Evolutionary conservation across 2,113 vertebrate species (phyloP).

Genomic region (Malurus cyaneus): DNA sequence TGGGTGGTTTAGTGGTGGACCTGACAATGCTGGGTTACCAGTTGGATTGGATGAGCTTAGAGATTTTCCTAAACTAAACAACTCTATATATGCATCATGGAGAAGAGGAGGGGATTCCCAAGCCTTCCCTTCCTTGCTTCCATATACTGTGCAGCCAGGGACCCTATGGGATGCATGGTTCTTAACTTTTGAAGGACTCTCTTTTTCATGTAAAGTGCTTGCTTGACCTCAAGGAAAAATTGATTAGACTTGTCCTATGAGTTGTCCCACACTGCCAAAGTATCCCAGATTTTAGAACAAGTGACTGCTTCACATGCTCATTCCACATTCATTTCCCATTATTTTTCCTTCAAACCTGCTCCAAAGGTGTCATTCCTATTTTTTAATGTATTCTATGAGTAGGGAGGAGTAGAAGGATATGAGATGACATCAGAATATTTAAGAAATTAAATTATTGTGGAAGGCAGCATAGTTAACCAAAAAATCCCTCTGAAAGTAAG

Average conservation of each 20-base stretch:
- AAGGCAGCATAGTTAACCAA: background rate
- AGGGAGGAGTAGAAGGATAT: background rate
- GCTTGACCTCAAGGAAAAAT: background rate
- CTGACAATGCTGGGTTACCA: background rate
- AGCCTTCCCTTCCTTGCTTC: background rate
- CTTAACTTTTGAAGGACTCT: background rate
- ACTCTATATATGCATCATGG: background rate
- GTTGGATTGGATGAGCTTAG: background rate
- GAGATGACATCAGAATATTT: background rate
- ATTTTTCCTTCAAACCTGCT: background rate
- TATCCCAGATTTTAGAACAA: background rate
- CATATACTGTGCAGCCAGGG: background rate
- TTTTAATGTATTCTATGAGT: background rate
- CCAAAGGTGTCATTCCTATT: background rate
- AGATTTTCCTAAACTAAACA: background rate
- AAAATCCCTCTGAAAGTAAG: background rate
- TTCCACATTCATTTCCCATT: background rate
- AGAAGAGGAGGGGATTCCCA: background rate
- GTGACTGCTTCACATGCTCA: background rate
- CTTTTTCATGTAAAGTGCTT: background rate
- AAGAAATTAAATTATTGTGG: background rate
- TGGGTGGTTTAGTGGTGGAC: background rate
- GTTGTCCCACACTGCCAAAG: background rate
- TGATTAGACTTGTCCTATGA: background rate
- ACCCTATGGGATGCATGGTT: accelerated